Evolutionary conservation across 2,113 vertebrate genomes (phyloP).

Genomic region (Apodemus speciosus): DNA sequence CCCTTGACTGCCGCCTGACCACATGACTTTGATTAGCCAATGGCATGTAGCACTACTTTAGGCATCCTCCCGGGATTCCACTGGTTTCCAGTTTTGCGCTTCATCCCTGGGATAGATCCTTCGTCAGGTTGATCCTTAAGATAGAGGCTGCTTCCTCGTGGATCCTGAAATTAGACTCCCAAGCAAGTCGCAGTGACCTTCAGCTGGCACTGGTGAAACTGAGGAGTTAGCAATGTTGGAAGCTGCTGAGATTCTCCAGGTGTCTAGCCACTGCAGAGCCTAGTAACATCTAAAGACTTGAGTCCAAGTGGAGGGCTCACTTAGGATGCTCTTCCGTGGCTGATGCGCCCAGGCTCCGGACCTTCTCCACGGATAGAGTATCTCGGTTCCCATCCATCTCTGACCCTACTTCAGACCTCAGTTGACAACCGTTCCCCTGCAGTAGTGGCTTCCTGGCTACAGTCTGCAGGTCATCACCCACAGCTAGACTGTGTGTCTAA

Average conservation of each 20-base stretch:
- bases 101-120: no score
- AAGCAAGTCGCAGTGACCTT: not conserved
- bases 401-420: fast-evolving
- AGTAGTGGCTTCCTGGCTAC: no score
- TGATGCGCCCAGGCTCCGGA: not conserved
- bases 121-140: fast-evolving
- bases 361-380: fast-evolving
- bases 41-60: no score
- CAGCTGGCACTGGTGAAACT: not conserved
- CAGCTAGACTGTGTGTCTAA: not conserved
- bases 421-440: fast-evolving
- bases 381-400: not conserved
- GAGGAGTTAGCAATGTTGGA: not conserved
- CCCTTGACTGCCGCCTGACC: not conserved
- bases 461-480: not conserved
- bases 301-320: not conserved
- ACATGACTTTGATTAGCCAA: not conserved
- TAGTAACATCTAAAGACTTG: not conserved
- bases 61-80: fast-evolving
- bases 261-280: not conserved
- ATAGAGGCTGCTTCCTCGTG: not conserved
- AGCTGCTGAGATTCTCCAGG: not conserved
- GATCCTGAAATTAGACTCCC: not conserved
- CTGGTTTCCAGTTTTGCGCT: not conserved
- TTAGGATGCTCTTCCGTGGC: not conserved